Conservation (phyloP, 2,797 vertebrate genomes). For the Adelosebastes latens region DNA sequence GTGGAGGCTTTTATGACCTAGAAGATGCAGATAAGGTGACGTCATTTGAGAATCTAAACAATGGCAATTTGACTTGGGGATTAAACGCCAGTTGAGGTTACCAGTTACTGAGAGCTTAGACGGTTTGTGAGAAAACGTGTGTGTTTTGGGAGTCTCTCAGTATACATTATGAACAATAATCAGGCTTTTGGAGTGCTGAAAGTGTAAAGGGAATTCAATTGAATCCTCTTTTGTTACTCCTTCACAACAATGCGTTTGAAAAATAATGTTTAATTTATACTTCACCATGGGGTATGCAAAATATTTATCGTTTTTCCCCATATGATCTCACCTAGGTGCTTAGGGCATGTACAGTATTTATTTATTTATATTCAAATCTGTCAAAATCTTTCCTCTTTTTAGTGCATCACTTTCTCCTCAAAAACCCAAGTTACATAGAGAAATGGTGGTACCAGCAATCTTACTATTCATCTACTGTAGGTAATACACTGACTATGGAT, state of each 20-base stretch:
- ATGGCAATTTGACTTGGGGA: too few relatives aligned
- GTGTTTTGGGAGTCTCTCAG: background rate
- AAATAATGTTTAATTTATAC: background rate
- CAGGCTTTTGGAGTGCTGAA: background rate
- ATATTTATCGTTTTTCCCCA: background rate
- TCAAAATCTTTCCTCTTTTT: background rate
- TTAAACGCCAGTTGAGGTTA: background rate
- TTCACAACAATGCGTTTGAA: background rate
- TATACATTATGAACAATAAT: background rate
- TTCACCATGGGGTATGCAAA: background rate
- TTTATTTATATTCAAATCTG: slow-evolving; percentile 21
- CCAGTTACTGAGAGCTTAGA: background rate
- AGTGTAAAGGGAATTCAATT: background rate
- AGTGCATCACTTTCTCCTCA: background rate
- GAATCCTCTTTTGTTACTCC: background rate
- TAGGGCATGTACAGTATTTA: background rate
- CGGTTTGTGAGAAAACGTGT: background rate
- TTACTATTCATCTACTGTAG: background rate
- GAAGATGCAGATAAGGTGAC: background rate
- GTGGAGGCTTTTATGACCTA: background rate
- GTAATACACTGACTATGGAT: too few relatives aligned
- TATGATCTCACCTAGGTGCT: background rate
- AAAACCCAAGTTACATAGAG: background rate
- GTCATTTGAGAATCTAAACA: background rate
- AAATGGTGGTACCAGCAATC: background rate